phyloP scores from a whole-genome alignment of 2,113 vertebrate genomes.

The Aphelocoma coerulescens region DNA sequence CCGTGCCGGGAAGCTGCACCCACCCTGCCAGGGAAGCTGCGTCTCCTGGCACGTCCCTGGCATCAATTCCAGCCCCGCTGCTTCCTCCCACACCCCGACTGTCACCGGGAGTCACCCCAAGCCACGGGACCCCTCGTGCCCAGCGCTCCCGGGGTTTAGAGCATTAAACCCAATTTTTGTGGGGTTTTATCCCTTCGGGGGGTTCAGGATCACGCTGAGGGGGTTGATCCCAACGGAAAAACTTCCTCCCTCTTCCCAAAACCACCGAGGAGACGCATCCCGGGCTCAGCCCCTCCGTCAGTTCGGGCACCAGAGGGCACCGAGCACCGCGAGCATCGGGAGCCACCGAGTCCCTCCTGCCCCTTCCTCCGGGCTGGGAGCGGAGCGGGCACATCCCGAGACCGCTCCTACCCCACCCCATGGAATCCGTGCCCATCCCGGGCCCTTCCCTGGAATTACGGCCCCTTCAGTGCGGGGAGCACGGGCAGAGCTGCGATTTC shows the following conservation, averaged over 20 bases:
- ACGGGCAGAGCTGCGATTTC: neutral
- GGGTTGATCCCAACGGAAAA: neutral
- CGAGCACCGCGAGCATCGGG: neutral
- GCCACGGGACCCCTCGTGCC: rapidly evolving
- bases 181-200: neutral
- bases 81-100: neutral
- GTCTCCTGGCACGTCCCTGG: neutral
- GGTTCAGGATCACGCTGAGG: neutral
- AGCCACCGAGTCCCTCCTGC: neutral
- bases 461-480: rapidly evolving
- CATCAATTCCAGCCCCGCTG: neutral
- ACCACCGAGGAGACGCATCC: rapidly evolving
- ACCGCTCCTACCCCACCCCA: neutral
- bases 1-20: rapidly evolving
- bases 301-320: conserved; percentile 29
- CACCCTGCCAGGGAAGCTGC: rapidly evolving
- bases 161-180: neutral
- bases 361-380: neutral
- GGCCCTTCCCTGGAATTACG: neutral
- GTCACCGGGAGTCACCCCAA: no score
- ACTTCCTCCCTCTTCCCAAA: neutral
- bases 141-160: neutral
- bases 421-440: rapidly evolving
- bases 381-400: neutral
- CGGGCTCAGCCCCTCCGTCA: neutral